Evolutionary conservation across 2,888 invertebrate genomes (phyloP), one percentile per base, ranked within the genome.

Genomic region (Helicoverpa assulta): DNA sequence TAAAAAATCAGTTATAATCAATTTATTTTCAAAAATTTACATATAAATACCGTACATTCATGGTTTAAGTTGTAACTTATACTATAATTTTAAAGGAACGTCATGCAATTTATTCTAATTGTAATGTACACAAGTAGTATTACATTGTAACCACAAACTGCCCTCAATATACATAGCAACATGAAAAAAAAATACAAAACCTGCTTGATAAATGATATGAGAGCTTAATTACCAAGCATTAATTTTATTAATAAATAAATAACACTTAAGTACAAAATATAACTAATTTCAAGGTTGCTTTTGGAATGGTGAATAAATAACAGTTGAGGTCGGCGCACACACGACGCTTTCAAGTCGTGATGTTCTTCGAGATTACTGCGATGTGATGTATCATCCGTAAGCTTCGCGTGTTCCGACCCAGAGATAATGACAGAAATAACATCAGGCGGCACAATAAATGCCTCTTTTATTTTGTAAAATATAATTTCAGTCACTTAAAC

Each of bases 21-120:
- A 81, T 88, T 88, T 90, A 88, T 89, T 91, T 33, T 90, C 69
- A 88, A 90, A 88, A 87, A 87, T 86, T 84, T 86, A 89, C 86
- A 89, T 86, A 86, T 85, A 87, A 88, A 89, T 88, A 88, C 82
- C 83, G 80, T 84, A 86, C 74, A 83, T 80, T 72, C 71, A 80
- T 77, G 67, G 71, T 79, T 78, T 67, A 78, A 78, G 72, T 60
- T 76, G 59, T 59, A 67, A 78, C 73, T 80, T 79, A 81, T 64
- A 80, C 77, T 74, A 80, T 69, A 85, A 83, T 85, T 87, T 85
- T 56, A 81, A 81, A 76, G 73, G 74, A 83, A 78, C 75, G 57
- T 69, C 60, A 71, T 70, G 74, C 70, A 75, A 61, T 65, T 67
- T 79, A 75, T 52, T 67, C 67, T 73, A 78, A 70, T 70, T 70